Evolutionary conservation across 30 jellyfish, hydroid and myxozoan genomes (phyloP), one percentile per base, ranked within the genome.

Genomic region (Hydra vulgaris): DNA sequence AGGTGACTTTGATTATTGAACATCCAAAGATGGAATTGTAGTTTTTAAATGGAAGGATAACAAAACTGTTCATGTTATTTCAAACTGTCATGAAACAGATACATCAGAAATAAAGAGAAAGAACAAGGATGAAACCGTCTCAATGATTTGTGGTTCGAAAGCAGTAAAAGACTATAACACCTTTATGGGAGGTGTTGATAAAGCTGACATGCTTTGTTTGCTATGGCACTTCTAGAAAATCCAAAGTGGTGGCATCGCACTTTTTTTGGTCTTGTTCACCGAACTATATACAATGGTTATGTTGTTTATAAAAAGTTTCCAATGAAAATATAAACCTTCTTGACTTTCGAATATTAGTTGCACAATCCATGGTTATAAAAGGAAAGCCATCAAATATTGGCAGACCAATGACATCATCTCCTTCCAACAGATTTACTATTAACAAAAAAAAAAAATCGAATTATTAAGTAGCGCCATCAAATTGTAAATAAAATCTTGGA

Each of bases 301-400:
- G 78, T 88, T 72, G 96, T 69, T 18, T 88, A 23, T 77, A 21
- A 40, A 82, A 88, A 88, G 73, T 55, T 84, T 76, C 0, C 74
- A 78, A 82, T 68, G 15, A 68, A 73, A 68, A 78, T 74, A 17
- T 27, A 40, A 25, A n/a, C n/a, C n/a, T n/a, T n/a, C 80, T 88
- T 81, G 80, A 74, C 21, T 84, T 74, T 77, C 85, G 94, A 17
- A 66, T 95, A 52, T 61, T 72, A 24, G 96, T 84, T n/a, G 92
- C 84, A 21, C 91, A 70, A 74, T 74, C 95, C 74, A 87, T 84
- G 12, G 21, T 88, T 18, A 88, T 93, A 26, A 75, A 74, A 23
- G 79, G 88, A 27, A 79, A 83, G 71, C 74, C 87, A 76, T 91
- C 96, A n/a, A 83, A 82, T 76, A 79, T 85, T 84, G 95, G 92